These are phyloP conservation scores for Drosophila albomicans DNA, from an alignment of 1,140 invertebrate species.

Conservation along the genomic window DNA sequence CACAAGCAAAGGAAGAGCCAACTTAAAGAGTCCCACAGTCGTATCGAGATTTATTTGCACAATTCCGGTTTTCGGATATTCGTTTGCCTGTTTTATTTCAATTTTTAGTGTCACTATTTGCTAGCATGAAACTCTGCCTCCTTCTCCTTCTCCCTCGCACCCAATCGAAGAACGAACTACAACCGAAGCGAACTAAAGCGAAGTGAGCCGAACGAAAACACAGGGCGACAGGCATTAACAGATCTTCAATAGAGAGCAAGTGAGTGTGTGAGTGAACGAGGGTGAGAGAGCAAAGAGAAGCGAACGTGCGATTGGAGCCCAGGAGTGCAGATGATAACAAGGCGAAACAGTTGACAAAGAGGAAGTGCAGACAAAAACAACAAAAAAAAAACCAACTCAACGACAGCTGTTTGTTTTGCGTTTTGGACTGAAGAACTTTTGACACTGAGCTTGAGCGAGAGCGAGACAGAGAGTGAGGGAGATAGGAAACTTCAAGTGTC, in stretches of 20 bases:
- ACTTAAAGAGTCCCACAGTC: slow-evolving; percentile 15
- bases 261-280: background rate
- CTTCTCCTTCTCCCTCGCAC: slow-evolving; percentile 12
- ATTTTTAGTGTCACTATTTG: slow-evolving; percentile 76
- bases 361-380: slow-evolving; percentile 44
- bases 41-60: slow-evolving; percentile 82
- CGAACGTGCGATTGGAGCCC: slow-evolving; percentile 6
- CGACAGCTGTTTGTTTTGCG: slow-evolving; percentile 65
- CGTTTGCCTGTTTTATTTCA: slow-evolving; percentile 65
- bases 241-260: slow-evolving; percentile 42
- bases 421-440: slow-evolving; percentile 57
- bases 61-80: slow-evolving; percentile 78
- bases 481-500: slow-evolving; percentile 41
- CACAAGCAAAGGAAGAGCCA: slow-evolving; percentile 15
- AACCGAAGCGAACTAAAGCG: slow-evolving; percentile 10
- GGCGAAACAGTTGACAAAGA: slow-evolving; percentile 40
- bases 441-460: slow-evolving; percentile 59
- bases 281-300: background rate
- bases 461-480: too few species aligned
- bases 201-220: background rate
- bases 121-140: slow-evolving; percentile 33
- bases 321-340: slow-evolving; percentile 40
- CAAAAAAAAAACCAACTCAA: slow-evolving; percentile 28
- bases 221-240: slow-evolving; percentile 23
- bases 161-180: slow-evolving; percentile 16